Base-by-base conservation (phyloP, 2,888 invertebrate genomes). In the Erebia epiphron region DNA sequence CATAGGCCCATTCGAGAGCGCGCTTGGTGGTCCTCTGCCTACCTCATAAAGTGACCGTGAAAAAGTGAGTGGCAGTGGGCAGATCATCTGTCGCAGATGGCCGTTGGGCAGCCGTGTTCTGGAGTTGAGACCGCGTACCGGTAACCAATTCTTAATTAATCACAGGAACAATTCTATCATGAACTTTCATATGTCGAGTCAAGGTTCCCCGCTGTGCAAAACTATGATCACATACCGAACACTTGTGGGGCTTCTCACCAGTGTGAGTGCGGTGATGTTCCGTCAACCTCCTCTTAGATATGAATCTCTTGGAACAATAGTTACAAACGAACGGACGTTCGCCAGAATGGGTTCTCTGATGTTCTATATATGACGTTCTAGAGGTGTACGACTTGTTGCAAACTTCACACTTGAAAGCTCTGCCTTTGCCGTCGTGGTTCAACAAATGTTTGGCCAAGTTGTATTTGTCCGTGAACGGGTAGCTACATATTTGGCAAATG, bases 101-200 rank as follows among this genome's bases (percentile, higher is more conserved):
- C n/a, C n/a, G n/a, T n/a, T n/a, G 26, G 4, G 26, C 26, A 26
- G 26, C 2, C 26, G 4, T 26, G 26, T 26, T 26, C 3, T 26
- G 26, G 4, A 26, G 26, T 26, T 2, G 26, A 26, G 26, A 26
- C 26, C 3, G 4, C 26, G 3, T 26, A 26, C 26, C 26, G 26
- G 26, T 26, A 26, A 26, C 26, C 7, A 35, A 7, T 50, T 50
- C 10, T 50, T 50, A 1, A 61, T 49, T 68, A 11, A 67, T 54
- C 9, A 58, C 35, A n/a, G 75, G 68, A 26, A 67, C 67, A 52
- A 79, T 73, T 74, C 86, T 86, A 54, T 83, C 82, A 74, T 94
- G 93, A 9, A 92, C 86, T 75, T 90, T 92, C 87, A 91, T 86
- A 79, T 94, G 94, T 62, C 93, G 80, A 35, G 86, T 91, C 71